Base-by-base conservation (phyloP, 2,797 vertebrate genomes). In the Danionella dracula region DNA sequence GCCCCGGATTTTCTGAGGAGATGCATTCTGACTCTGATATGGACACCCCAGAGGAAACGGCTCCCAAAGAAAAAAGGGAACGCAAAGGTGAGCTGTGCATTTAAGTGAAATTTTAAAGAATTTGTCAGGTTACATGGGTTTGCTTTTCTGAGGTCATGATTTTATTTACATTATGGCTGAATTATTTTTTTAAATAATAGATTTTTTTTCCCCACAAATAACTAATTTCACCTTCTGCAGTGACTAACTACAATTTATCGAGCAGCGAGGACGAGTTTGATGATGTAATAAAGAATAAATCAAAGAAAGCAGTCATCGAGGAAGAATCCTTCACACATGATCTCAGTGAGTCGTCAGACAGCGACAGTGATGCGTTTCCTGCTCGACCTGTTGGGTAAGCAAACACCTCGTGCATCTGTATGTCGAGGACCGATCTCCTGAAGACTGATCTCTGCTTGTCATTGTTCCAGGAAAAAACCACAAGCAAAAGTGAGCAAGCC, bases 71-170 rank as follows among this genome's bases (percentile, higher is more conserved):
- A 53, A 81, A 38, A 54, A 86, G 86, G 53, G 88, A 78, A 71
- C 81, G 88, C 48, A 88, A 90, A 84, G 83, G 95, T 97, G 80
- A 86, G 76, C n/a, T n/a, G n/a, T n/a, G n/a, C n/a, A n/a, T n/a
- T n/a, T n/a, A n/a, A n/a, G n/a, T n/a, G n/a, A n/a, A n/a, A n/a
- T n/a, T n/a, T n/a, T n/a, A n/a, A n/a, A n/a, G n/a, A n/a, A n/a
- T n/a, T n/a, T n/a, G n/a, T n/a, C n/a, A n/a, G n/a, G n/a, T n/a
- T n/a, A n/a, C n/a, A n/a, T n/a, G n/a, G n/a, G n/a, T n/a, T n/a
- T n/a, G n/a, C n/a, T n/a, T n/a, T n/a, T n/a, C n/a, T n/a, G n/a
- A n/a, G n/a, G n/a, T n/a, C n/a, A n/a, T n/a, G n/a, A n/a, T n/a
- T n/a, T n/a, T n/a, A n/a, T n/a, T n/a, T n/a, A n/a, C n/a, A n/a